These are phyloP conservation scores for Rhingia campestris DNA, from an alignment of 2,888 invertebrate species.

Conservation along the genomic window DNA sequence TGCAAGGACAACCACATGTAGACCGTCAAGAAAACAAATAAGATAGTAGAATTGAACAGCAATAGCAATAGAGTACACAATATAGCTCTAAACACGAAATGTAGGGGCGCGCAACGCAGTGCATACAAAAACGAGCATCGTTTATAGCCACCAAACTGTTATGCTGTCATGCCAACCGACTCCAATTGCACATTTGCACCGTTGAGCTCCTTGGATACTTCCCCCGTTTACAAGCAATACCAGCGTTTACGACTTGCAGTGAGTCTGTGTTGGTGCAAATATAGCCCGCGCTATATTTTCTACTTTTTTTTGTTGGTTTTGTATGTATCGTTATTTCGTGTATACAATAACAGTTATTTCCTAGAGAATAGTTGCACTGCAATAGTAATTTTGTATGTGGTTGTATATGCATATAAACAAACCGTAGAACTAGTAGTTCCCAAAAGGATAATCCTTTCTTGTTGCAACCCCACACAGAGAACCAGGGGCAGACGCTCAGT, in stretches of 20 bases:
- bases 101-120: conserved; percentile 5
- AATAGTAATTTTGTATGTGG: neutral
- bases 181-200: conserved; percentile 2
- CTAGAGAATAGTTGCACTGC: conserved; percentile 9
- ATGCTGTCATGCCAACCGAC: neutral
- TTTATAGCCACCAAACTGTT: conserved; percentile 18
- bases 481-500: neutral
- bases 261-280: conserved; percentile 3
- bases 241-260: neutral
- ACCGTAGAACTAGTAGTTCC: conserved; percentile 36
- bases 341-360: conserved; percentile 52
- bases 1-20: conserved; percentile 28
- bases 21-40: conserved; percentile 3
- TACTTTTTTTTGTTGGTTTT: neutral
- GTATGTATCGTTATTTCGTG: conserved; percentile 34
- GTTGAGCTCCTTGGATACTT: neutral
- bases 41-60: conserved; percentile 17
- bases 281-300: neutral
- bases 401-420: conserved; percentile 23
- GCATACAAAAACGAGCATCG: conserved; percentile 24
- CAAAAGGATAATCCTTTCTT: conserved; percentile 48
- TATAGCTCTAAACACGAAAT: conserved; percentile 18
- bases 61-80: conserved; percentile 30
- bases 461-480: conserved; percentile 29
- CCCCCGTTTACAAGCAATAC: neutral